Evolutionary conservation across 2,888 invertebrate species (phyloP), one percentile per base, ranked within the genome.

Genomic region (Caenorhabditis uteleia): DNA sequence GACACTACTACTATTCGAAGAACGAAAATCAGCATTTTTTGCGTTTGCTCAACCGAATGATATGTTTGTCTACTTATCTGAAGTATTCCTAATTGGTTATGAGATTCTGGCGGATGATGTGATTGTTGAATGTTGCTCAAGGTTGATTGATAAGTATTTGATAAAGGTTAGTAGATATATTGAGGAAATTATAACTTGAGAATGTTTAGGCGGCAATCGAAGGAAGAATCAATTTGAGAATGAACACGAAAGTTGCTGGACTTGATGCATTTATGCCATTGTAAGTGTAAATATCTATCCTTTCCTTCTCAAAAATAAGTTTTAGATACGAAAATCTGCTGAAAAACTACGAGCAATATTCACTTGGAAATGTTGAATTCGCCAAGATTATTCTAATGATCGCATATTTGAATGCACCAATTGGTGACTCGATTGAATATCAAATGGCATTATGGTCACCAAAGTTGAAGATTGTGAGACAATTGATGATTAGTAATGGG

Each of bases 221-320:
- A 14, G 70, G 68, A 7, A 60, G 66, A 14, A 55, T 81, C 8
- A 47, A 29, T 7, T 40, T 81, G 3, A 53, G 71, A 14, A 50
- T 78, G 50, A 56, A 51, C 12, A 48, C 59, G 16, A 66, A 69
- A 40, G 59, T 79, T 8, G 74, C 79, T 7, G 75, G 70, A 23
- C 54, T 78, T 16, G 81, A 81, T 42, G 74, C 78, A 5, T 81
- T 81, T 50, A 68, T 76, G 58, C 77, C 79, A 26, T 81, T 80
- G 77, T 79, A 29, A 53, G 70, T 55, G 10, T 25, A n/a, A 16
- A 8, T 29, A 20, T 4, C 27, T 21, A 21, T n/a, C n/a, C n/a
- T n/a, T n/a, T n/a, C n/a, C n/a, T n/a, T n/a, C n/a, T n/a, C n/a
- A n/a, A n/a, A n/a, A n/a, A n/a, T n/a, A n/a, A n/a, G n/a, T 60